Percentiles rank a stretch among this genome's conserved stretches.
Evolutionary conservation across 2,888 invertebrate genomes (phyloP).

Genomic region (Drosophila mulleri): DNA sequence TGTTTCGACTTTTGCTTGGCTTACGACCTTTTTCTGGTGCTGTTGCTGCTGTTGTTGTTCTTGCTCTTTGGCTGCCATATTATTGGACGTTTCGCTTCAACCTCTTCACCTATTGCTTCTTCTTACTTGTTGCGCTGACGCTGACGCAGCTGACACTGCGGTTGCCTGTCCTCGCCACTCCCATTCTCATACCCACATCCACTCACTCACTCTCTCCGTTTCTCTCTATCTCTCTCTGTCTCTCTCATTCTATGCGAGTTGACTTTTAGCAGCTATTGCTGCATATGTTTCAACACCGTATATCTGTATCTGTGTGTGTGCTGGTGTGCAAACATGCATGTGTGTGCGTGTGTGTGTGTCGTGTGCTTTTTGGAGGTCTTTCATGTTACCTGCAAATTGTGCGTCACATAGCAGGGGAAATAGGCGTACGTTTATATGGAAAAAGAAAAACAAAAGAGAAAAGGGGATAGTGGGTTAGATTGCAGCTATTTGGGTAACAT

Average conservation of each 20-base stretch:
- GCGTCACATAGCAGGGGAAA: slow-evolving; percentile 38
- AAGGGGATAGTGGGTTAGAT: slow-evolving; percentile 9
- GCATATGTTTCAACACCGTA: slow-evolving; percentile 11
- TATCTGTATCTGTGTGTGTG: neutral
- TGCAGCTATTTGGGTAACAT: slow-evolving; percentile 42
- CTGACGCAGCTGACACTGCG: slow-evolving; percentile 60
- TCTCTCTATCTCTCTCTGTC: neutral
- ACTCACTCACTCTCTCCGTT: neutral
- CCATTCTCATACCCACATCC: neutral
- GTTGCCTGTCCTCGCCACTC: slow-evolving; percentile 26
- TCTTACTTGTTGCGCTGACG: slow-evolving; percentile 75
- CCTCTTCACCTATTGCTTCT: slow-evolving; percentile 54
- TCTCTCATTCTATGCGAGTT: slow-evolving; percentile 10
- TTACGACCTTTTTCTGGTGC: slow-evolving; percentile 47
- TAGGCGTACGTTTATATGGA: neutral
- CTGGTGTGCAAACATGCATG: neutral
- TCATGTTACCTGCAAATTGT: slow-evolving; percentile 49
- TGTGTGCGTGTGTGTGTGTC: slow-evolving; percentile 1
- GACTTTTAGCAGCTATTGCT: slow-evolving; percentile 25
- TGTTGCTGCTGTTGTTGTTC: slow-evolving; percentile 5
- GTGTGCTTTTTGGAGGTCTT: slow-evolving; percentile 33
- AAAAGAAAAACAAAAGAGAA: slow-evolving; percentile 1
- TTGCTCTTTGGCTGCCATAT: slow-evolving; percentile 49
- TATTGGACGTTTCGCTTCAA: slow-evolving; percentile 49
- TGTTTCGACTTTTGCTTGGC: slow-evolving; percentile 27